Evolutionary conservation across 2,113 vertebrate genomes (phyloP), one percentile per base, ranked within the genome.

Genomic region (Megatriorchis doriae): DNA sequence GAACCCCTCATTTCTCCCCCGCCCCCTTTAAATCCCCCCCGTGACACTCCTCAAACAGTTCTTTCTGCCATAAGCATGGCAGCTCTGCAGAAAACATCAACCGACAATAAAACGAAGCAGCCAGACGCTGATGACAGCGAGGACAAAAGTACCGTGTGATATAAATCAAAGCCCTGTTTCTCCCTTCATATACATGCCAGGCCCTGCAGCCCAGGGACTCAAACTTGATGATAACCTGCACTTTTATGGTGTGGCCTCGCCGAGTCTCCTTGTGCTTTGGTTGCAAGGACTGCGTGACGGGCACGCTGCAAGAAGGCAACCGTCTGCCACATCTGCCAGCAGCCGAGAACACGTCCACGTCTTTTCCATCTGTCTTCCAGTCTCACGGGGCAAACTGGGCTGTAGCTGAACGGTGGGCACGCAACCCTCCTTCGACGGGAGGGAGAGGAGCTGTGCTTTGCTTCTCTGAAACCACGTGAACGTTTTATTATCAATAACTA

Each of bases 281-380:
- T 5, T 43, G 20, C 32, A 10, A 52, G 19, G 13, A 9, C 13
- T 8, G 18, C 65, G 3, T 8, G 12, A 3, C 2, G 4, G 65
- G 53, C 8, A 10, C 1, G 3, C 27, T 25, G 5, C 4, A 7
- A 34, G 80, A 32, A 11, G 21, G 53, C 25, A 11, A 40, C 8
- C 0, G 1, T 22, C 66, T 13, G 47, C 53, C 79, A 4, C 2
- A 1, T 38, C 63, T 47, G 34, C 32, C 27, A 48, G 19, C 45
- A 13, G 56, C 19, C 4, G 16, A 61, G 67, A 36, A 20, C 31
- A 3, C 2, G 3, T 10, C 47, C 20, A 0, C 5, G 7, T 5
- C 67, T 61, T 29, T 23, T 34, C 22, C 11, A 4, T 40, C 20
- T 4, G 3, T 7, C 67, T 23, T 29, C 47, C 19, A 13, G 13